These are phyloP conservation scores for Crossoptilon crossoptilon DNA, from an alignment of 2,797 vertebrate species.

Conservation along the genomic window DNA sequence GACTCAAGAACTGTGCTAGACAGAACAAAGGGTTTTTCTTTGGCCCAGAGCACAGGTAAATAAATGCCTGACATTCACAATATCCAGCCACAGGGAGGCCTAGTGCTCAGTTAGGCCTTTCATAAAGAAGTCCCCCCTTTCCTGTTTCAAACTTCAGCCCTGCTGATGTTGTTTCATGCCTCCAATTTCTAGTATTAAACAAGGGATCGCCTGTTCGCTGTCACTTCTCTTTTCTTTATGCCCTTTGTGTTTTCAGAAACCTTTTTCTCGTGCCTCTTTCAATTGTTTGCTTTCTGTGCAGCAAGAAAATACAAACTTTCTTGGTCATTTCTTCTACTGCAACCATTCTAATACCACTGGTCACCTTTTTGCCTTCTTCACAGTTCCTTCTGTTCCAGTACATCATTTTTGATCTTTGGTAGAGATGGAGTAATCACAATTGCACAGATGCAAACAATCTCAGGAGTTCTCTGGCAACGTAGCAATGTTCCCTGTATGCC, in stretches of 20 bases:
- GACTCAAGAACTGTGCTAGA: not conserved
- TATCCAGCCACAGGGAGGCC: not conserved
- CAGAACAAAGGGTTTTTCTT: not conserved
- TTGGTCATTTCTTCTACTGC: not conserved
- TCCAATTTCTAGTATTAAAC: not conserved
- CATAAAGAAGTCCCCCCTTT: not conserved
- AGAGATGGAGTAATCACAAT: not conserved
- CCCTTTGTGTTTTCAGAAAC: not conserved
- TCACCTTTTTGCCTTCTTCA: not conserved
- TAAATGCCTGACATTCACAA: not conserved
- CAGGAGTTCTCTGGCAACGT: not conserved
- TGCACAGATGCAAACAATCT: not conserved
- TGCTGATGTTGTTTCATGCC: not conserved
- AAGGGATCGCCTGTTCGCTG: not conserved
- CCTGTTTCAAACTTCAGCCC: not conserved
- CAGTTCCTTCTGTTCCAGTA: not conserved
- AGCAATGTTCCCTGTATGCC: not conserved
- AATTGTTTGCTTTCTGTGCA: not conserved
- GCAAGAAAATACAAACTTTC: not conserved
- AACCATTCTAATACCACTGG: not conserved
- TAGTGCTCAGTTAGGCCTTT: fast-evolving
- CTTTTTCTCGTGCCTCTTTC: not conserved
- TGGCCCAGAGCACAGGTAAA: not conserved
- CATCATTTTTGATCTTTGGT: not conserved
- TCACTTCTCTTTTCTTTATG: not conserved